Base-by-base conservation (phyloP, 2,113 vertebrate species). In the Eptesicus fuscus region DNA sequence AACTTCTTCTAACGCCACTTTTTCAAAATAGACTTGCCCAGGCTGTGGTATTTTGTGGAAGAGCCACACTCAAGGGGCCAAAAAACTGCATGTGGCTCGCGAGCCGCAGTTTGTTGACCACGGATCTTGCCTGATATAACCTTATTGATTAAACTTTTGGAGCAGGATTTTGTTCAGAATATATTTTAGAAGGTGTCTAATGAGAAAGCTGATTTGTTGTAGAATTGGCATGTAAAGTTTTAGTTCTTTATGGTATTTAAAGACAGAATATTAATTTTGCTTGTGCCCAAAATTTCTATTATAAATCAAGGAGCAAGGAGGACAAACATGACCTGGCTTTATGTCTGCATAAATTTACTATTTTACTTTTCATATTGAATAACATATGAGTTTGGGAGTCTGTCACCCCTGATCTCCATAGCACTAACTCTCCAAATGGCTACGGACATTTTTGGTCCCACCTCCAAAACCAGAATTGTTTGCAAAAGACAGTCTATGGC, bases 301-400 rank as follows among this genome's bases (percentile, higher is more conserved):
- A 6, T 47, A 83, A 79, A 16, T 85, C 30, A 74, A 67, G 25
- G 40, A 61, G 37, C n/a, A 88, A 94, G 49, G 37, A 91, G 9
- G 44, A 49, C 23, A 79, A n/a, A 51, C 47, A 9, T 79, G 18
- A 84, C 13, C 30, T 71, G 14, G 18, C 30, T 84, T 56, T 4
- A 65, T 65, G 13, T 70, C 4, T 59, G 32, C 37, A 63, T 35
- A 28, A 51, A 76, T 53, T 74, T 92, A 70, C 35, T 87, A 16
- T 49, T 71, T 95, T 40, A 53, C 47, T 35, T 95, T 83, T 86
- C 14, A 49, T 91, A 30, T n/a, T 71, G 59, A 96, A 20, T 80
- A 47, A 35, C 5, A 9, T 25, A 2, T 12, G 76, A 59, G 9
- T 44, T 44, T 59, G 23, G 18, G n/a, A 65, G 9, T 59, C 18